phyloP scores from a whole-genome alignment of 2,888 invertebrate genomes.

The Torymus aiolomorphi region DNA sequence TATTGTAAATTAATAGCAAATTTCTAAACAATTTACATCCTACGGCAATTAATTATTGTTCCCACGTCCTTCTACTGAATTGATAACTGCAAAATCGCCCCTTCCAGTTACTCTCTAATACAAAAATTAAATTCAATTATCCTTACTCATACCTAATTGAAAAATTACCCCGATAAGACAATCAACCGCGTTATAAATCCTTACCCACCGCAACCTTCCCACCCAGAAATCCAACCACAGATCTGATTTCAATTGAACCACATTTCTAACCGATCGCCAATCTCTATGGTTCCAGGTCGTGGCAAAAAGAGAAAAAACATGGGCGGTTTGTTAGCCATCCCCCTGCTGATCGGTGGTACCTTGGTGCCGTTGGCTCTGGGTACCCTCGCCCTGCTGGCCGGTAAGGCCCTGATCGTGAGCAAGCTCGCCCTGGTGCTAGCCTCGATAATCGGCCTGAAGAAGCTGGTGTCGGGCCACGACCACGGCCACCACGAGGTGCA shows the following conservation, averaged over 20 bases:
- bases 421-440: constrained; percentile 89
- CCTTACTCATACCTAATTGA: no score
- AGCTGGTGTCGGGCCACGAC: constrained; percentile 83
- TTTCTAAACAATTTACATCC: no score
- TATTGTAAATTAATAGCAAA: no score
- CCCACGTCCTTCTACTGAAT: no score
- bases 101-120: no score
- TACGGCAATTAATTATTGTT: no score
- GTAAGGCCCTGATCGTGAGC: constrained; percentile 90
- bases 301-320: constrained; percentile 84
- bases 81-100: no score
- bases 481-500: constrained; percentile 80
- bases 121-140: no score
- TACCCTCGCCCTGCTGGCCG: constrained; percentile 87
- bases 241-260: not conserved
- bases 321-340: constrained; percentile 86
- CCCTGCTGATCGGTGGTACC: constrained; percentile 87
- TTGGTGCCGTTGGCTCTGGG: constrained; percentile 89
- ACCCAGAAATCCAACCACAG: no score
- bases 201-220: no score
- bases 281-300: constrained; percentile 73
- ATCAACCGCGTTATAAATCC: no score
- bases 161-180: no score
- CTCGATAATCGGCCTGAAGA: constrained; percentile 90
- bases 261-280: not conserved